Conservation (phyloP, 2,888 invertebrate genomes). For the Nemoura dubitans region DNA sequence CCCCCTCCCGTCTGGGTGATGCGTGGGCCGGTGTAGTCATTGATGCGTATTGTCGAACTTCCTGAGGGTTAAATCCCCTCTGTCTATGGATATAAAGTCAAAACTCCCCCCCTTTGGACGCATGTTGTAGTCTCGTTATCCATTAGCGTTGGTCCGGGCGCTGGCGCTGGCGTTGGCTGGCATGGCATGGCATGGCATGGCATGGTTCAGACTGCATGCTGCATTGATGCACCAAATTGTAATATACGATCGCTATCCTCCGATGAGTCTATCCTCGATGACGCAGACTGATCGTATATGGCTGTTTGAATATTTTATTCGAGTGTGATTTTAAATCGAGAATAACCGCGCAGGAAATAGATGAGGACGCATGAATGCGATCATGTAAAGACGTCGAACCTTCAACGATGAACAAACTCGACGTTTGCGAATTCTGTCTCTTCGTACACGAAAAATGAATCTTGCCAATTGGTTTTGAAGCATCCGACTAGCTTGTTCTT, state of each 20-base stretch:
- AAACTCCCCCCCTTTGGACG: conserved; percentile 24
- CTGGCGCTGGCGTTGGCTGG: too few species aligned
- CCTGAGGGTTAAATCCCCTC: conserved; percentile 37
- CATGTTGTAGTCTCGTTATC: conserved; percentile 12
- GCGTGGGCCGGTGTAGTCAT: conserved; percentile 23
- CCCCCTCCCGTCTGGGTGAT: neutral
- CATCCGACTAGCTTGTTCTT: neutral
- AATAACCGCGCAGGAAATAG: neutral
- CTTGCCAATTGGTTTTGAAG: conserved; percentile 12
- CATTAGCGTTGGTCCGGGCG: neutral
- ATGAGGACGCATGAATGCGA: neutral
- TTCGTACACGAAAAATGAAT: neutral
- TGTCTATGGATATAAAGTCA: conserved; percentile 29
- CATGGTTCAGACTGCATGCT: neutral
- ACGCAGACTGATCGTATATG: neutral
- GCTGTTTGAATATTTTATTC: neutral
- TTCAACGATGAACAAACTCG: neutral
- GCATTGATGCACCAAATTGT: neutral
- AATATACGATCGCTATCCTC: neutral
- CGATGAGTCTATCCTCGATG: neutral
- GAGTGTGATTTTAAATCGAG: neutral
- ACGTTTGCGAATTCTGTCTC: neutral
- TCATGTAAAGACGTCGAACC: neutral
- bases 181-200: neutral
- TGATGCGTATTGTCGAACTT: conserved; percentile 41